Percentiles rank a stretch among this genome's conserved stretches.
phyloP scores from a whole-genome alignment of 2,113 vertebrate genomes.

The Cololabis saira region DNA sequence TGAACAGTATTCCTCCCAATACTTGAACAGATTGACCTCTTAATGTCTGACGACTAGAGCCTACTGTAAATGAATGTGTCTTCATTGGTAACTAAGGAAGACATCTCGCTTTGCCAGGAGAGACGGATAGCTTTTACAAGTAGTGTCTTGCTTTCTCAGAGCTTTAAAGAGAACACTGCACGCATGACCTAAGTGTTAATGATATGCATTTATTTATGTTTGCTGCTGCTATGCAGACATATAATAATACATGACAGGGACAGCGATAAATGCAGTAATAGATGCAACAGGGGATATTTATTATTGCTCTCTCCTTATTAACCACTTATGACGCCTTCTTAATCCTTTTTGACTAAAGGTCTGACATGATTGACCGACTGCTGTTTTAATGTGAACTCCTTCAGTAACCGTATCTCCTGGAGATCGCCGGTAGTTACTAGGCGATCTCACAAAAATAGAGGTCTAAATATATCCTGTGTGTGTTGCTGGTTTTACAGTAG shows the following conservation, averaged over 20 bases:
- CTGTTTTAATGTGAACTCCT: slow-evolving; percentile 70
- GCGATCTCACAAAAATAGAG: slow-evolving; percentile 69
- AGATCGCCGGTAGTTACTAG: slow-evolving; percentile 72
- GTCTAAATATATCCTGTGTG: slow-evolving; percentile 83
- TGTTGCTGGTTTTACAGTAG: slow-evolving; percentile 46
- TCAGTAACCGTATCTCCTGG: slow-evolving; percentile 82
- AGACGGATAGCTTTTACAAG: slow-evolving; percentile 25
- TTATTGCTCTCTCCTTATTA: slow-evolving; percentile 53
- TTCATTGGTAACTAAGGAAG: slow-evolving; percentile 26
- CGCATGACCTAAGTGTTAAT: slow-evolving; percentile 20
- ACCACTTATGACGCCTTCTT: slow-evolving; percentile 40
- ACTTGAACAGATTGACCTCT: not conserved
- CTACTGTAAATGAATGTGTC: not conserved
- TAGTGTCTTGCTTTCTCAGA: slow-evolving; percentile 1
- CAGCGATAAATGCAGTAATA: not conserved
- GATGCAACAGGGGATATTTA: not conserved
- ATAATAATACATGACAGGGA: not conserved
- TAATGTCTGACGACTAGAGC: not conserved
- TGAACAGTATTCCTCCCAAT: too few relatives aligned
- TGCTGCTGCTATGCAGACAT: slow-evolving; percentile 22
- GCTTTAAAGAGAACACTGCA: not conserved
- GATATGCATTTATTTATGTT: slow-evolving; percentile 16
- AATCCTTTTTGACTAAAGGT: slow-evolving; percentile 47
- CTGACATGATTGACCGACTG: slow-evolving; percentile 73
- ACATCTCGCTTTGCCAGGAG: slow-evolving; percentile 2